Evolutionary conservation across 1,140 invertebrate species (phyloP), one percentile per base, ranked within the genome.

Genomic region (Lordiphosa stackelbergi): DNA sequence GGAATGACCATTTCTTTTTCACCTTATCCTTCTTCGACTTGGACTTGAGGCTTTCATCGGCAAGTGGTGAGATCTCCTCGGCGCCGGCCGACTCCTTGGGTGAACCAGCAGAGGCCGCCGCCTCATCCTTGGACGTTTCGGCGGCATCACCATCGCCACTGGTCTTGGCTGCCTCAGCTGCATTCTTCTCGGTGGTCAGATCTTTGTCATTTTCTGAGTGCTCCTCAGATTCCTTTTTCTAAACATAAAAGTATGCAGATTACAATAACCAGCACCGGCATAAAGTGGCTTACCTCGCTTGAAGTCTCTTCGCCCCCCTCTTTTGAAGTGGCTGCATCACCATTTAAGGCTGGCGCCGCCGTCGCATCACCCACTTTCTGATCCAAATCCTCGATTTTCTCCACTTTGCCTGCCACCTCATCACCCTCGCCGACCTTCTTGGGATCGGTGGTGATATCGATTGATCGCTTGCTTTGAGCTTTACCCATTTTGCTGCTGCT

Each of bases 1-100:
- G 92, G 89, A 95, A 93, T 65, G 94, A 95, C 94, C 94, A 95
- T 89, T 95, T 95, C 90, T 94, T 95, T 90, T 94, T 95, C 54
- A 92, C 92, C 90, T 94, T 93, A 66, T 94, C 93, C 86, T 95
- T 94, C 88, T 95, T 94, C 71, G 92, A 92, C 73, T 90, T 90
- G 87, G 93, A 93, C 87, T 93, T 93, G 47, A 84, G 71, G 79
- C 88, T 90, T 22, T 93, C 92, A 66, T 93, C 91, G 11, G 91
- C 90, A 7, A 86, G 52, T 5, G 85, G 85, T 13, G 78, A 81
- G 13, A 86, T 86, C 37, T 92, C 91, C 46, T 91, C 90, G 7
- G 90, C 88, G 22, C 90, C 91, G 48, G 77, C 85, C n/a, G 57
- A 58, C 38, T 85, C 83, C 42, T 85, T 81, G 42, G 71, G 77